Evolutionary conservation across 2,888 invertebrate genomes (phyloP).

Genomic region (Gryllus longicercus): DNA sequence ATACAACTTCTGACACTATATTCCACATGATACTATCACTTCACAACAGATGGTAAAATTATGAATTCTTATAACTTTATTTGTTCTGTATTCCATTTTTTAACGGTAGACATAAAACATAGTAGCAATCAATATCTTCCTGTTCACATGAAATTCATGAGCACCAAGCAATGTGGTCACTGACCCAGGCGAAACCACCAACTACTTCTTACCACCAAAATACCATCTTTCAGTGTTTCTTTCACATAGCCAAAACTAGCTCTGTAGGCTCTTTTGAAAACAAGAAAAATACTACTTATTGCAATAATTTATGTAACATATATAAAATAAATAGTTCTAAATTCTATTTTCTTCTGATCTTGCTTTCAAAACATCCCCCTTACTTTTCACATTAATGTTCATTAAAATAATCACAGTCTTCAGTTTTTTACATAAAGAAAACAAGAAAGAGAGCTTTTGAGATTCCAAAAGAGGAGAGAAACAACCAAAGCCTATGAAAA

Average conservation of each 20-base stretch:
- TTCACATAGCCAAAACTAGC: background rate
- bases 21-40: too few relatives aligned
- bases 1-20: too few relatives aligned
- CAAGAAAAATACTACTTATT: background rate
- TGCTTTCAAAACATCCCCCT: background rate
- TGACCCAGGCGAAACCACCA: too few relatives aligned
- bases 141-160: too few relatives aligned
- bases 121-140: too few relatives aligned
- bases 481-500: conserved; percentile 3
- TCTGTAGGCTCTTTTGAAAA: background rate
- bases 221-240: background rate
- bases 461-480: background rate
- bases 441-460: conserved; percentile 7
- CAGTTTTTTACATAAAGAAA: background rate
- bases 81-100: too few relatives aligned
- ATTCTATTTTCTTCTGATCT: background rate
- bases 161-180: too few relatives aligned
- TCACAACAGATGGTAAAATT: too few relatives aligned
- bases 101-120: too few relatives aligned
- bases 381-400: background rate
- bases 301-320: conserved; percentile 8
- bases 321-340: background rate
- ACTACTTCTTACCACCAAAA: background rate
- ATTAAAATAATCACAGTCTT: conserved; percentile 11
- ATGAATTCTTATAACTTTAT: too few relatives aligned